Conservation (phyloP, 2,888 invertebrate genomes). For the Ennomos fuscantarius region DNA sequence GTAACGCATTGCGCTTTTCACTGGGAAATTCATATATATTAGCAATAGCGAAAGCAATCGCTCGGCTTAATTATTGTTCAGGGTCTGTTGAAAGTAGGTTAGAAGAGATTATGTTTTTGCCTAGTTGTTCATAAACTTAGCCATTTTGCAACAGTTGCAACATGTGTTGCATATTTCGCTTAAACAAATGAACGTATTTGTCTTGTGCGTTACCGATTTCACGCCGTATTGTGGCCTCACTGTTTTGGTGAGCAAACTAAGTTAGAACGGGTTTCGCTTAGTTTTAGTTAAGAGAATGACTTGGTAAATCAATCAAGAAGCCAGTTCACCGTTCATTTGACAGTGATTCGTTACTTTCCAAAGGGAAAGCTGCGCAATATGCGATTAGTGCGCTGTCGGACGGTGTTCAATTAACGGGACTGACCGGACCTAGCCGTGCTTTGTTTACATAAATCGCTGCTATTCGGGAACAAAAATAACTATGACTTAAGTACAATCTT, state of each 20-base stretch:
- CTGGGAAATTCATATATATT: conserved; percentile 30
- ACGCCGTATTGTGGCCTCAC: conserved; percentile 10
- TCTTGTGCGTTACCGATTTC: conserved; percentile 27
- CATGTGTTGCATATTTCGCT: conserved; percentile 22
- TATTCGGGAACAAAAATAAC: conserved; percentile 30
- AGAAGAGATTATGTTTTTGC: conserved; percentile 34
- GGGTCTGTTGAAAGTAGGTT: conserved; percentile 35
- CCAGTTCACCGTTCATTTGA: conserved; percentile 50
- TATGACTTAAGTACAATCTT: too few species aligned
- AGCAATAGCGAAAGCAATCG: conserved; percentile 32
- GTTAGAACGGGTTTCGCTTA: conserved; percentile 1
- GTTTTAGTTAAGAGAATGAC: conserved; percentile 29
- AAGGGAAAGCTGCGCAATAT: conserved; percentile 75
- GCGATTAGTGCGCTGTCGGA: conserved; percentile 68
- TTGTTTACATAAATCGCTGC: conserved; percentile 41
- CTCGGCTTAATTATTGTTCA: conserved; percentile 26
- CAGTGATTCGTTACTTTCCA: conserved; percentile 70
- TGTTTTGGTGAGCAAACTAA: conserved; percentile 22
- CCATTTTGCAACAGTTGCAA: conserved; percentile 17
- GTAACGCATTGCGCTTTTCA: conserved; percentile 32
- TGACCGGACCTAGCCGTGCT: conserved; percentile 48
- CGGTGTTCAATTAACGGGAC: conserved; percentile 74
- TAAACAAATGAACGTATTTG: conserved; percentile 28
- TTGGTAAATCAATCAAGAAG: conserved; percentile 39
- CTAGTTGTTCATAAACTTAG: conserved; percentile 22